Conservation (phyloP, 2,888 invertebrate genomes). For the Aleiodes alternator region DNA sequence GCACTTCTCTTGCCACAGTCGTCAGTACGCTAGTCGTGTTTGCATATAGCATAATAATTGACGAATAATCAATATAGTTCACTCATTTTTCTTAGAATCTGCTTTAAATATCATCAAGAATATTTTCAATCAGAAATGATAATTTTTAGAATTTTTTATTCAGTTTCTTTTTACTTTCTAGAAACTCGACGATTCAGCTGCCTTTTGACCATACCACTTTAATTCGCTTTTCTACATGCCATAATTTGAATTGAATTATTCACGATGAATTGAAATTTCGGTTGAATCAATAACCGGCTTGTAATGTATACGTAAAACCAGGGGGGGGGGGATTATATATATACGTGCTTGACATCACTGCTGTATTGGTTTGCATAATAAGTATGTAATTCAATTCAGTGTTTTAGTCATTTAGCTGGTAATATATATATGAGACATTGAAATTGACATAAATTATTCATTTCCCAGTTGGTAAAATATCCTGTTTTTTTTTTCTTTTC, state of each 20-base stretch:
- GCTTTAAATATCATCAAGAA: no score
- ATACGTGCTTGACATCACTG: slow-evolving; percentile 28
- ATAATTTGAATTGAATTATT: slow-evolving; percentile 20
- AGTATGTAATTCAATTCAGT: slow-evolving; percentile 30
- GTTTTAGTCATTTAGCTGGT: slow-evolving; percentile 22
- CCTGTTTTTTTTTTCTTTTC: background rate
- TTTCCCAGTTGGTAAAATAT: background rate
- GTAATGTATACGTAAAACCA: slow-evolving; percentile 29
- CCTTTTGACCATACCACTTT: no score
- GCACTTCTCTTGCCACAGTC: no score
- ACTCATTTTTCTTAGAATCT: no score
- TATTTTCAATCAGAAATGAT: no score
- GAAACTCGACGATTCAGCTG: no score
- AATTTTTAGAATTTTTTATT: background rate
- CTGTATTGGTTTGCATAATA: slow-evolving; percentile 26
- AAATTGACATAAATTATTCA: slow-evolving; percentile 17
- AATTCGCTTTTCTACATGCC: background rate
- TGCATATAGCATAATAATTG: no score
- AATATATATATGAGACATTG: background rate
- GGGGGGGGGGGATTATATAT: background rate
- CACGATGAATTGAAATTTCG: slow-evolving; percentile 23
- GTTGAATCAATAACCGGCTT: slow-evolving; percentile 30
- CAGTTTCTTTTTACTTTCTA: no score
- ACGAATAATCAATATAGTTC: no score
- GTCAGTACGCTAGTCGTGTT: no score